Evolutionary conservation across 2,888 invertebrate species (phyloP), one percentile per base, ranked within the genome.

Genomic region (Dinocampus coccinellae): DNA sequence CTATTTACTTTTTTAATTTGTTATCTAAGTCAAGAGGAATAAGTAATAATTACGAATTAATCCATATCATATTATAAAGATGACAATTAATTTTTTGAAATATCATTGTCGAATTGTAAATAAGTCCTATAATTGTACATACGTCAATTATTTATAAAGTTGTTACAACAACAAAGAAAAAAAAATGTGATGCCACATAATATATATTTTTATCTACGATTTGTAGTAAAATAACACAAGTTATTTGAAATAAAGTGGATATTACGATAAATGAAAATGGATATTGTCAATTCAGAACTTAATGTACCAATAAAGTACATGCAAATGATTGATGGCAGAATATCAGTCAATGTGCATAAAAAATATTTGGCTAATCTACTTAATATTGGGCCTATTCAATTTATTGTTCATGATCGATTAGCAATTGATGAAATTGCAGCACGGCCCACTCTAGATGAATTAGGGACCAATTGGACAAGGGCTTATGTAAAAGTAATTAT

Each of bases 251-350:
- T 13, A n/a, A 39, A 39, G n/a, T 2, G 3, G 3, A 2, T n/a
- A n/a, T 10, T n/a, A n/a, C 4, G 6, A 47, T n/a, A 69, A 29
- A 10, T 22, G 13, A 3, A n/a, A 69, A 93, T 94, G 93, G 93
- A 94, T 85, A 88, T 89, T 84, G 89, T 94, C 81, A 90, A 90
- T 84, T 91, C 91, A 81, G 94, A 94, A 88, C 89, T 95, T 82
- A 91, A 92, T 76, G 91, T 95, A 84, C 92, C 92, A 77, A 89
- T 88, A 77, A 93, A 93, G 70, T 87, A 87, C 73, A 82, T 87
- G 72, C 80, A 79, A 73, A 63, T 74, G 9, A 77, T 74, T 24
- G 86, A 87, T 76, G 83, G 79, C 0, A 83, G 84, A 78, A 85
- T 84, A 75, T 81, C 78, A 71, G 80, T 83, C 77, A 81, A 81